Evolutionary conservation across 2,113 vertebrate species (phyloP).

Genomic region (Macrotus californicus): DNA sequence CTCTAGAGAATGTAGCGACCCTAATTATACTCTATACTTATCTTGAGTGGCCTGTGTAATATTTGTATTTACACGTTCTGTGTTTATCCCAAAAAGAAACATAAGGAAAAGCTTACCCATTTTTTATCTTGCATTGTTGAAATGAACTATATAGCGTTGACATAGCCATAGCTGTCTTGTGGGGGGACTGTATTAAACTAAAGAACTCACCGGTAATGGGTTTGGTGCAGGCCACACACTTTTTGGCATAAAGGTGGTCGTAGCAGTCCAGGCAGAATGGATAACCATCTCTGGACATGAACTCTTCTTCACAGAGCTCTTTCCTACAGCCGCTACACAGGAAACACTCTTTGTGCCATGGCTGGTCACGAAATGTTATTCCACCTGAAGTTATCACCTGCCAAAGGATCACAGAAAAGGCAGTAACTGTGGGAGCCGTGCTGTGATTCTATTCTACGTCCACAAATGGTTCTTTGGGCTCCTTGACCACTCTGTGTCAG

Average conservation of each 20-base stretch:
- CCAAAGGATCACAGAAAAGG: constrained; percentile 38
- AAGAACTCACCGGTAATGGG: constrained; percentile 80
- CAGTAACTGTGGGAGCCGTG: background rate
- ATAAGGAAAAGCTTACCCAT: background rate
- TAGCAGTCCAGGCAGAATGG: constrained; percentile 84
- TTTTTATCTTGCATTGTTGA: background rate
- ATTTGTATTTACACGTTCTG: background rate
- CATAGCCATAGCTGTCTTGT: background rate
- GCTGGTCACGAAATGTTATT: constrained; percentile 77
- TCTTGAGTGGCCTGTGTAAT: background rate
- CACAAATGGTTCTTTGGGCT: background rate
- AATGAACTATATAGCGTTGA: background rate
- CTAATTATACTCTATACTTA: background rate
- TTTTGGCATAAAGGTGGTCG: constrained; percentile 76
- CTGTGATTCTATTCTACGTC: background rate
- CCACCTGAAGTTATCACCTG: constrained; percentile 81
- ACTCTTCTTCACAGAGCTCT: constrained; percentile 78
- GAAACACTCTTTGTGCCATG: constrained; percentile 86
- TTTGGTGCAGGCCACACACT: constrained; percentile 79
- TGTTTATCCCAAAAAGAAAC: background rate
- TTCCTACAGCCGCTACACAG: constrained; percentile 80
- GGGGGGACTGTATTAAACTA: background rate
- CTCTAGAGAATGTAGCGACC: background rate
- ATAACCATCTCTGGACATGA: constrained; percentile 80
- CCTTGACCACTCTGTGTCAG: background rate